Conservation (phyloP, 2,888 invertebrate species). For the Caenorhabditis virilis region DNA sequence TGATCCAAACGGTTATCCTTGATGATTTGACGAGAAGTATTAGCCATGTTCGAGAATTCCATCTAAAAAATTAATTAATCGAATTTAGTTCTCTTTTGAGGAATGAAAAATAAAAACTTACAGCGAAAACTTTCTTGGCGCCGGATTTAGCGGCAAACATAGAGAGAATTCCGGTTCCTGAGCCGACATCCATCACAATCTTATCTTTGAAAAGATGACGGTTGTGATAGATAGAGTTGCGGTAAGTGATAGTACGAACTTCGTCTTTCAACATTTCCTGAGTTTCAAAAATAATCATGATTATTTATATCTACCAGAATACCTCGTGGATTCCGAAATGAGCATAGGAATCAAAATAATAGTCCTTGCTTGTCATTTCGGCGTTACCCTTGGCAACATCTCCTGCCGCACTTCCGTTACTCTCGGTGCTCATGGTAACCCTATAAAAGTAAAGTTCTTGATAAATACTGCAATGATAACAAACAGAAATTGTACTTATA, state of each 20-base stretch:
- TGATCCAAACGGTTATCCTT: conserved; percentile 74
- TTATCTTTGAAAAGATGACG: conserved; percentile 78
- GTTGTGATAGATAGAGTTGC: conserved; percentile 99
- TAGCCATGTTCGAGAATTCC: conserved; percentile 97
- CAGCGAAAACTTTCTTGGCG: conserved; percentile 88
- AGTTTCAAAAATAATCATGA: conserved; percentile 16
- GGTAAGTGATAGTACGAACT: conserved; percentile 94
- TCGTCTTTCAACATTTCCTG: conserved; percentile 98
- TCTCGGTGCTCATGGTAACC: conserved; percentile 4
- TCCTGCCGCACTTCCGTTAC: conserved; percentile 3
- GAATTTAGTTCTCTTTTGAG: neutral
- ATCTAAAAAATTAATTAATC: conserved; percentile 72
- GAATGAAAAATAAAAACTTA: conserved; percentile 51
- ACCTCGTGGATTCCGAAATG: conserved; percentile 98
- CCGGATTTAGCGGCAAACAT: conserved; percentile 99
- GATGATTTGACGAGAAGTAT: conserved; percentile 93
- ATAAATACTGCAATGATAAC: no score
- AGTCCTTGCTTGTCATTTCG: conserved; percentile 98
- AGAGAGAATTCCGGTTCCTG: conserved; percentile 96
- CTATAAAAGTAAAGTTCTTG: neutral
- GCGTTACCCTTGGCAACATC: neutral
- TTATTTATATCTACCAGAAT: neutral
- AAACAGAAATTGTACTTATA: no score
- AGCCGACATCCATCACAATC: conserved; percentile 93
- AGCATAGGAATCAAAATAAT: conserved; percentile 99